Percentiles rank a stretch among this genome's conserved stretches.
Conservation (phyloP, 2,113 vertebrate species). For the Eidolon helvum region DNA sequence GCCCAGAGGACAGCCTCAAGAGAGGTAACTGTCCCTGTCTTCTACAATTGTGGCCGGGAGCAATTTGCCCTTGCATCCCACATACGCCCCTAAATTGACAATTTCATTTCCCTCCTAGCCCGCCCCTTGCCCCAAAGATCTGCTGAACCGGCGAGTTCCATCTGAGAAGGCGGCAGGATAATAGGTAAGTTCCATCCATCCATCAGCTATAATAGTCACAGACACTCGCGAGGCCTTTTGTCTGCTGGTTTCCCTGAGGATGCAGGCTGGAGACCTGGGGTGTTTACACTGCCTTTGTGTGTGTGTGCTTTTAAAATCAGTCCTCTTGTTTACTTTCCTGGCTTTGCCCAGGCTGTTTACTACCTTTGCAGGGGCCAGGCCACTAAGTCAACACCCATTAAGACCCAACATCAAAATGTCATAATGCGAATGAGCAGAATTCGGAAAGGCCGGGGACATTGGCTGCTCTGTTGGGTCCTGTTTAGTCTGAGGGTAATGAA, state of each 20-base stretch:
- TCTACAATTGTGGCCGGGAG: constrained; percentile 2
- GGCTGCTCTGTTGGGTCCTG: constrained; percentile 84
- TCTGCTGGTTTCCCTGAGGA: constrained; percentile 80
- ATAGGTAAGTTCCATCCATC: constrained; percentile 83
- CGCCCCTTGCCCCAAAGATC: constrained; percentile 37
- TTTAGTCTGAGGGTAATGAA: constrained; percentile 95
- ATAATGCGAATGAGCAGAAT: constrained; percentile 80
- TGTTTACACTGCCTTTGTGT: constrained; percentile 80
- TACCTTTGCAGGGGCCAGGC: constrained; percentile 77
- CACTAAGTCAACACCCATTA: constrained; percentile 85
- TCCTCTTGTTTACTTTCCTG: constrained; percentile 81
- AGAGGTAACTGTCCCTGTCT: not conserved
- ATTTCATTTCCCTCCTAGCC: constrained; percentile 62
- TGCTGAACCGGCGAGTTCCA: constrained; percentile 68
- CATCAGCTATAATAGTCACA: constrained; percentile 76
- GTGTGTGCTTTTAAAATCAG: constrained; percentile 69
- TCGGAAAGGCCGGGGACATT: constrained; percentile 81
- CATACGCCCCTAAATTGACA: constrained; percentile 13
- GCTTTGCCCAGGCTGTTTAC: constrained; percentile 80
- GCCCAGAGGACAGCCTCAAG: constrained; percentile 7
- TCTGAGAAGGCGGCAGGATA: constrained; percentile 72
- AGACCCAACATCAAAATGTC: constrained; percentile 83
- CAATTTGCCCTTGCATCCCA: constrained; percentile 52
- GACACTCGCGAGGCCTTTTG: constrained; percentile 82
- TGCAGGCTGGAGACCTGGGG: constrained; percentile 74